Base-by-base conservation (phyloP, 92 coral and sea anemone genomes). In the Epizoanthus fatuus region DNA sequence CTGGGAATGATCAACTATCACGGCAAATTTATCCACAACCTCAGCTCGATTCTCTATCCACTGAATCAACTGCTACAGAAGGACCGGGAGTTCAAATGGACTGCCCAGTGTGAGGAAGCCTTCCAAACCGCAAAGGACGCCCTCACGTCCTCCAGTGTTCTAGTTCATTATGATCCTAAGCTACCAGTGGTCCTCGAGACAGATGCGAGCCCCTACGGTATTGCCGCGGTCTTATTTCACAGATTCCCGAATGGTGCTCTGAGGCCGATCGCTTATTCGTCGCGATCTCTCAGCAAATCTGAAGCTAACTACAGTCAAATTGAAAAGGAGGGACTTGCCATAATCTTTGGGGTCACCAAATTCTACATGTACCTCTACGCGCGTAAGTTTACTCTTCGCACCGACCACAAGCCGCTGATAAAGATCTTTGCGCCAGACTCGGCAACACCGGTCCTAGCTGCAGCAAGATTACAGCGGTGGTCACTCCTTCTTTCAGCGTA, bases 221-320 rank as follows among this genome's bases (percentile, higher is more conserved):
- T 91, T 1, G 86, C 83, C 22, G 89, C 91, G 32, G 92, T 88
- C 3, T 69, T 88, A 1, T 84, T 84, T 22, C 92, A 88, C 79
- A 20, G 86, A 16, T 84, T 79, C 69, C 87, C 87, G 11, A 86
- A 84, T 64, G 86, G 89, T 3, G 81, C 42, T 42, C 90, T 70
- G 38, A 85, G 69, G 37, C 89, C 82, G 9, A 89, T 89, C 12
- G 90, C 91, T 53, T 88, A 77, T 74, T 86, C 89, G 47, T 83
- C 91, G 10, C 70, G 92, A 49, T 91, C 90, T 51, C 85, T 88
- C 38, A 91, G 76, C 63, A 65, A 69, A 62, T 86, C 88, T n/a
- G 92, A 88, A 77, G 55, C 60, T 63, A 89, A 86, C 74, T 88
- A 92, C 81, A 88, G 92, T 75, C 92, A 92, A 74, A 92, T 92